Percentiles rank a stretch among this genome's conserved stretches.
These are phyloP conservation scores for Clanis bilineata DNA, from an alignment of 2,888 invertebrate species.

Conservation along the genomic window DNA sequence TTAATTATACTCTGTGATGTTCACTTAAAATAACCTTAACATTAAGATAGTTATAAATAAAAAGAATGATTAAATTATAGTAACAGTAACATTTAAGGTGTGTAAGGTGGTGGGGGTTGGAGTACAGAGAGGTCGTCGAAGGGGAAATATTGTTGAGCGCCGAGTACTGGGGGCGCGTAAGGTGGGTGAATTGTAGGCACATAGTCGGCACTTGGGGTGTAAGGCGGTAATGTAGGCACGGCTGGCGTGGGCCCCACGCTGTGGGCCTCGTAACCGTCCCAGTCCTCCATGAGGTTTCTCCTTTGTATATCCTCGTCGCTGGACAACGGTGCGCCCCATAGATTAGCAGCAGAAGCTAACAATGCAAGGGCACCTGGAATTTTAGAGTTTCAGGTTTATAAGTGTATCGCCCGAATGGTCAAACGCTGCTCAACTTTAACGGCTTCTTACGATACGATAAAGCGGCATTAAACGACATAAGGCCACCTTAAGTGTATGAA, in stretches of 20 bases:
- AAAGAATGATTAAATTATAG: slow-evolving; percentile 27
- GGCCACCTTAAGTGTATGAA: too few relatives aligned
- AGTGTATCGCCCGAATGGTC: neutral
- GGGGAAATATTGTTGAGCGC: slow-evolving; percentile 72
- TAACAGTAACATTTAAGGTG: slow-evolving; percentile 56
- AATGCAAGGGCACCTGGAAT: slow-evolving; percentile 84
- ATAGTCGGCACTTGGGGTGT: slow-evolving; percentile 77
- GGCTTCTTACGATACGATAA: too few relatives aligned
- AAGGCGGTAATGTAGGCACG: slow-evolving; percentile 82
- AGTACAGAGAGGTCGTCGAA: slow-evolving; percentile 74
- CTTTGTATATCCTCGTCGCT: slow-evolving; percentile 73
- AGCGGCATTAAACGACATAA: too few relatives aligned
- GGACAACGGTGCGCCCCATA: slow-evolving; percentile 82
- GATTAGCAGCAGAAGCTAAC: slow-evolving; percentile 86
- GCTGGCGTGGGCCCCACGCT: slow-evolving; percentile 81
- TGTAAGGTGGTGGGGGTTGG: slow-evolving; percentile 80
- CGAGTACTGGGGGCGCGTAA: slow-evolving; percentile 66
- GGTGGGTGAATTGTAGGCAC: slow-evolving; percentile 52
- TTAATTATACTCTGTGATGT: neutral
- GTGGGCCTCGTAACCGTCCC: slow-evolving; percentile 84
- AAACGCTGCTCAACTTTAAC: too few relatives aligned
- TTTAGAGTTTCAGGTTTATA: neutral
- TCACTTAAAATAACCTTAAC: slow-evolving; percentile 14
- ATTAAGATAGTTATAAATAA: slow-evolving; percentile 32
- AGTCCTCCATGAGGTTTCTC: slow-evolving; percentile 83